These are phyloP conservation scores for Cliona cf. orientalis DNA, from an alignment of 37 sponge, comb jelly and placozoan species.

Conservation along the genomic window DNA sequence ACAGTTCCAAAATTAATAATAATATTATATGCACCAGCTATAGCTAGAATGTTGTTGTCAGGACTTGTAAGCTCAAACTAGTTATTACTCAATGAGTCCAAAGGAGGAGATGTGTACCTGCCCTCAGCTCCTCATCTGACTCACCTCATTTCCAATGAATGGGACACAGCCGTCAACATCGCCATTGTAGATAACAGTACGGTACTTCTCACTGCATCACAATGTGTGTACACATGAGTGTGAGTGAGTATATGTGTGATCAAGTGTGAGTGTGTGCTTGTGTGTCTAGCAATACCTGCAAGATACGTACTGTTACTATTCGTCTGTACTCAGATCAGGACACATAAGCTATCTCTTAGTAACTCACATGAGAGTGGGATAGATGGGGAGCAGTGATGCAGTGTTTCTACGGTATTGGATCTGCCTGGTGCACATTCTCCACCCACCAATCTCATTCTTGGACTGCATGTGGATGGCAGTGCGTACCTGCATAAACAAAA, in stretches of 20 bases:
- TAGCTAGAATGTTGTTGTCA: too few species aligned
- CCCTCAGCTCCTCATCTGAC: too few species aligned
- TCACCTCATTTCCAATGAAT: slow-evolving; percentile 77
- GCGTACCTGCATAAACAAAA: slow-evolving; percentile 46
- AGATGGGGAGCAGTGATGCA: slow-evolving; percentile 64
- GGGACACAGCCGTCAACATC: slow-evolving; percentile 90
- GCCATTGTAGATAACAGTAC: slow-evolving; percentile 80
- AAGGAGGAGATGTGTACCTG: too few species aligned
- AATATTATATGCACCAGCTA: too few species aligned
- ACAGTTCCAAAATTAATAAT: too few species aligned
- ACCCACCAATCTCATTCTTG: slow-evolving; percentile 41
- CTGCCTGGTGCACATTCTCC: slow-evolving; percentile 62
- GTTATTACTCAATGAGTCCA: too few species aligned
- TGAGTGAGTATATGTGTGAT: too few species aligned
- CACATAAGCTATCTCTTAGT: too few species aligned
- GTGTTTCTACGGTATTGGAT: slow-evolving; percentile 41
- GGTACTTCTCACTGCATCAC: slow-evolving; percentile 56
- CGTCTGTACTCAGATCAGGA: neutral
- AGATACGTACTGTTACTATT: too few species aligned
- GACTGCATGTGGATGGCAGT: slow-evolving; percentile 69
- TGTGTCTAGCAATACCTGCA: too few species aligned
- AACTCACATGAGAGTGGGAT: slow-evolving; percentile 77
- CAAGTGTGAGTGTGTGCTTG: too few species aligned
- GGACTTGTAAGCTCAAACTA: too few species aligned
- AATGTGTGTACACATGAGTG: neutral